These are phyloP conservation scores for Leistus spinibarbis DNA, from an alignment of 2,888 invertebrate genomes.

Conservation along the genomic window DNA sequence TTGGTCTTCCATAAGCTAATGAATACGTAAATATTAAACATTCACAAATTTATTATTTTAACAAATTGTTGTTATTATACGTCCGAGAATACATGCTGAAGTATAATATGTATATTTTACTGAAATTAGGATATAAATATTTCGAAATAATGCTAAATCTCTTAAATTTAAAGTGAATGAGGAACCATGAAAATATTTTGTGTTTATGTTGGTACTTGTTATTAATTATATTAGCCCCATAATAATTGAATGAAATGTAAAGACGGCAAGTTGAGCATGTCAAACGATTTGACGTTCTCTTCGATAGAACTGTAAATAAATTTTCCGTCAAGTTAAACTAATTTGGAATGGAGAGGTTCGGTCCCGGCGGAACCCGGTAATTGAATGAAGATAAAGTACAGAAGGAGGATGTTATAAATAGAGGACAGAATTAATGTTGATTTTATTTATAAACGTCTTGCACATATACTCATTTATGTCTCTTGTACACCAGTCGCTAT, in stretches of 20 bases:
- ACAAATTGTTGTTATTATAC: no score
- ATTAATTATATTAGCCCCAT: constrained; percentile 17
- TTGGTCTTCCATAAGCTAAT: no score
- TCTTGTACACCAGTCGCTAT: background rate
- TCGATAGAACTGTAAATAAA: constrained; percentile 35
- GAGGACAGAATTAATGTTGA: constrained; percentile 32
- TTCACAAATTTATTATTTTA: no score
- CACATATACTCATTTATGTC: background rate
- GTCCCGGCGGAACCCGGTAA: constrained; percentile 18
- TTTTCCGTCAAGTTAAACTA: constrained; percentile 31
- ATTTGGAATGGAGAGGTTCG: constrained; percentile 30
- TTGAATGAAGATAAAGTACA: constrained; percentile 36
- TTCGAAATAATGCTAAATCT: no score
- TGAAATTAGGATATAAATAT: no score
- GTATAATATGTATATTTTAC: no score
- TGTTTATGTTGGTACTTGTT: background rate
- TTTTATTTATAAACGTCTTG: constrained; percentile 32
- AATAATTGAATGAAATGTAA: constrained; percentile 30
- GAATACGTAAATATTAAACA: no score
- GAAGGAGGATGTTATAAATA: constrained; percentile 30
- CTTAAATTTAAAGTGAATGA: background rate
- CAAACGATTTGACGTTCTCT: constrained; percentile 31
- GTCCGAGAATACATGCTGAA: no score
- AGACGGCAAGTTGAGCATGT: constrained; percentile 22
- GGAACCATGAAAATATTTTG: background rate